Percentiles rank a stretch among this genome's conserved stretches.
Evolutionary conservation across 2,797 vertebrate species (phyloP).

Genomic region (Thaleichthys pacificus): DNA sequence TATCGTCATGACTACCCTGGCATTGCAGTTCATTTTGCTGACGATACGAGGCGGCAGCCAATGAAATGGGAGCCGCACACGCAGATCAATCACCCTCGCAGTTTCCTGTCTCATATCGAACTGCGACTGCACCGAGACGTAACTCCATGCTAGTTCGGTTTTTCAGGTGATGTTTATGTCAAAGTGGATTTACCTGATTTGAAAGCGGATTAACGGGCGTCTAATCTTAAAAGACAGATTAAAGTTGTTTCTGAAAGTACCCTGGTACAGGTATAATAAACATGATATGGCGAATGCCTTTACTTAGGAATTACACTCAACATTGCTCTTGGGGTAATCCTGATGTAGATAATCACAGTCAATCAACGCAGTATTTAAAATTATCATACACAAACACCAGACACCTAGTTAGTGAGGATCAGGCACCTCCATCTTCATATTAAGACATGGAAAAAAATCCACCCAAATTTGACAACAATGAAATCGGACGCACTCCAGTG

Average conservation of each 20-base stretch:
- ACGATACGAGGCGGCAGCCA: slow-evolving; percentile 20
- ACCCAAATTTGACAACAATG: slow-evolving; percentile 5
- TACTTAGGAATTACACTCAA: too few relatives aligned
- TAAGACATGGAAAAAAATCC: not conserved
- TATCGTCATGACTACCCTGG: slow-evolving; percentile 3
- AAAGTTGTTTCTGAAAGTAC: not conserved
- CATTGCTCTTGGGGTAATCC: not conserved
- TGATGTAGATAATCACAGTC: not conserved
- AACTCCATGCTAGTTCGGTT: not conserved
- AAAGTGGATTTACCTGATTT: not conserved
- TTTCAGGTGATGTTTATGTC: not conserved
- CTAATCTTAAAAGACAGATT: not conserved
- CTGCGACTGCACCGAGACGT: not conserved
- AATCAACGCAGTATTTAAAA: not conserved
- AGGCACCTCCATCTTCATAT: not conserved
- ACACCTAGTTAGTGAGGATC: not conserved
- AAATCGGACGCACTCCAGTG: slow-evolving; percentile 13
- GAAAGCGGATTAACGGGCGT: not conserved
- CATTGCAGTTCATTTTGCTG: slow-evolving; percentile 7
- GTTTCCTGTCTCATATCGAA: not conserved
- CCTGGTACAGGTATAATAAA: not conserved
- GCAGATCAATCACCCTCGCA: not conserved
- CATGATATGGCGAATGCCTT: not conserved
- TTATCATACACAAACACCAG: not conserved
- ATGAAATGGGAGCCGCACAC: slow-evolving; percentile 17